phyloP scores from a whole-genome alignment of 2,113 vertebrate species.

The Myotis davidii region DNA sequence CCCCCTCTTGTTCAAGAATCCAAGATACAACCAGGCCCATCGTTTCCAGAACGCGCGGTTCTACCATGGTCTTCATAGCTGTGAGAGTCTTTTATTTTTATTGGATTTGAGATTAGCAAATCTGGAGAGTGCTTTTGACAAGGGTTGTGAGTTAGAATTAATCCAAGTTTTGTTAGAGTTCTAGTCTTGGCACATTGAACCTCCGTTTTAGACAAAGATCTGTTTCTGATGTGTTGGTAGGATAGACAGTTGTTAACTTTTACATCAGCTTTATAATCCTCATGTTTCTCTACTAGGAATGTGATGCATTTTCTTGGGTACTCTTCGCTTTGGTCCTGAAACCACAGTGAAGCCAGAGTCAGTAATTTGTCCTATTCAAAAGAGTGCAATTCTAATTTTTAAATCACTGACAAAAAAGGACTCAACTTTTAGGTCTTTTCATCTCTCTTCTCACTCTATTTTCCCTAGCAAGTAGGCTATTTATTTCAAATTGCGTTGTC shows the following conservation, averaged over 20 bases:
- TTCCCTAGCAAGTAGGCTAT: neutral
- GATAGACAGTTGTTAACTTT: neutral
- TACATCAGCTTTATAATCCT: neutral
- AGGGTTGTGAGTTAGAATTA: neutral
- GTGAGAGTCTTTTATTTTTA: neutral
- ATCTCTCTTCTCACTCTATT: neutral
- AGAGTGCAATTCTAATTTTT: slow-evolving; percentile 18
- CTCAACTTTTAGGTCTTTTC: neutral
- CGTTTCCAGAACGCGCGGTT: neutral
- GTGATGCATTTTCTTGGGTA: neutral
- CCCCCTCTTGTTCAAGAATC: neutral
- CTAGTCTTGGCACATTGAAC: neutral
- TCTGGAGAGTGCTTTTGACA: neutral
- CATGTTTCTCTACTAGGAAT: neutral
- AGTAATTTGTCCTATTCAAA: neutral
- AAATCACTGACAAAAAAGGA: neutral
- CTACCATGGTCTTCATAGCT: neutral
- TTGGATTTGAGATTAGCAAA: neutral
- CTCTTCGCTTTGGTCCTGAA: neutral
- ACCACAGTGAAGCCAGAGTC: neutral
- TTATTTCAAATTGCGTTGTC: neutral
- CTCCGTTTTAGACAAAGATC: neutral
- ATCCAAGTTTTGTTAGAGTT: neutral
- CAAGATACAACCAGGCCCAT: neutral
- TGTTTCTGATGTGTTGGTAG: neutral